Evolutionary conservation across 2,113 vertebrate species (phyloP).

Genomic region (Nycticorax nycticorax): DNA sequence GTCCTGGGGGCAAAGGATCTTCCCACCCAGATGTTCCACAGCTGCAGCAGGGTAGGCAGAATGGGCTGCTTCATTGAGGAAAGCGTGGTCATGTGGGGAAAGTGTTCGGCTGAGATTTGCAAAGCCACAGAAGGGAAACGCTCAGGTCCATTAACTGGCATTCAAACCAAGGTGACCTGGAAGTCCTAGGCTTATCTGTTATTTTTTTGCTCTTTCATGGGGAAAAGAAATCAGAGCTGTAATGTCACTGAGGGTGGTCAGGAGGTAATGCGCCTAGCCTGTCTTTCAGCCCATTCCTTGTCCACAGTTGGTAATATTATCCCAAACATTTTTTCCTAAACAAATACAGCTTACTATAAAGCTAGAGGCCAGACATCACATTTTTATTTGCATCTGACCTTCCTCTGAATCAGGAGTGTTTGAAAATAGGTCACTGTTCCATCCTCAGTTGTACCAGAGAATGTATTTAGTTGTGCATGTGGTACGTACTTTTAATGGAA

Average conservation of each 20-base stretch:
- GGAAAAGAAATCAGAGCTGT: background rate
- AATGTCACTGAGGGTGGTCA: background rate
- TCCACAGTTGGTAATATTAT: background rate
- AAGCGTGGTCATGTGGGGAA: background rate
- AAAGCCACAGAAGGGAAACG: background rate
- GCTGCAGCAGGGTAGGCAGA: conserved; percentile 12
- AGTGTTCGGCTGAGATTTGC: background rate
- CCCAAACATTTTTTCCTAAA: background rate
- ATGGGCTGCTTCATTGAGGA: background rate
- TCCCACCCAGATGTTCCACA: conserved; percentile 51
- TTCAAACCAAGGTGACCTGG: background rate
- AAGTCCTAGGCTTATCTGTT: background rate
- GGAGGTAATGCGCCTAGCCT: background rate
- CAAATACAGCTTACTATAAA: background rate
- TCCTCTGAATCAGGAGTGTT: background rate
- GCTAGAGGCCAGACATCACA: background rate
- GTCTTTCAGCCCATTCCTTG: background rate
- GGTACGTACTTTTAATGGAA: background rate
- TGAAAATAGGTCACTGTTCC: background rate
- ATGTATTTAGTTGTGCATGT: background rate
- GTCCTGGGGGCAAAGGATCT: conserved; percentile 23
- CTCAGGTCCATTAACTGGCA: background rate
- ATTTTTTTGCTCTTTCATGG: background rate
- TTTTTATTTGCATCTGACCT: background rate
- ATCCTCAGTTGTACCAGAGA: background rate